A percentile compares a stretch with the other conserved stretches of the same genome.
Evolutionary conservation across 2,113 vertebrate genomes (phyloP).

Genomic region (Misgurnus anguillicaudatus): DNA sequence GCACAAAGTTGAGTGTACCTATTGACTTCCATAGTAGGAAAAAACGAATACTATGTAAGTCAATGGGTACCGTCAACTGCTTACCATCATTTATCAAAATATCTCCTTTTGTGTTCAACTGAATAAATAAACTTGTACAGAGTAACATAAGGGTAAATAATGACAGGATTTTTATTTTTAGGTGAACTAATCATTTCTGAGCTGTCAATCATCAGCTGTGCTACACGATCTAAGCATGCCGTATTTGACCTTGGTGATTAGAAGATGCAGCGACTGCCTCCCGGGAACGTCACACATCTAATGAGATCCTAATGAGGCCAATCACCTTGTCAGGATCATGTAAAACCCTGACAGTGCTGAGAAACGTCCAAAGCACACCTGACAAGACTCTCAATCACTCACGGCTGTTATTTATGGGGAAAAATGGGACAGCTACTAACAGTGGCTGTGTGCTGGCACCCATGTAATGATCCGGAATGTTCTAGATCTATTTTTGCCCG

Average conservation of each 20-base stretch:
- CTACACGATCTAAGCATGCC: background rate
- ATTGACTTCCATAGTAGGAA: no score
- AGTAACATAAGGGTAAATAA: no score
- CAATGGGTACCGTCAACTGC: no score
- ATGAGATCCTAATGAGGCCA: conserved; percentile 21
- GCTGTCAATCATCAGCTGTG: conserved; percentile 5
- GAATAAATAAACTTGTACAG: no score
- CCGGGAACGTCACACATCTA: background rate
- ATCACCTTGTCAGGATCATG: conserved; percentile 19
- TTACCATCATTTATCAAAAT: no score
- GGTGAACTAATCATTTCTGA: background rate
- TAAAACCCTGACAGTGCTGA: background rate
- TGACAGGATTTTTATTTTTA: no score
- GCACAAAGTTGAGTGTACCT: no score
- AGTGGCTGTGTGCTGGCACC: conserved; percentile 3
- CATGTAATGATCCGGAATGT: background rate
- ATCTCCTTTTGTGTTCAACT: no score
- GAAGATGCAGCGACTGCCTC: background rate
- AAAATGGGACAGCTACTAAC: background rate
- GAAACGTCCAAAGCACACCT: background rate
- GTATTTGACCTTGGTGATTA: conserved; percentile 12
- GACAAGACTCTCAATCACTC: background rate
- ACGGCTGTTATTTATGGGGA: background rate
- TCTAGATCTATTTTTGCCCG: background rate
- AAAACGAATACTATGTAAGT: no score